A percentile compares a stretch with the other conserved stretches of the same genome.
Evolutionary conservation across 2,888 invertebrate genomes (phyloP).

Genomic region (Catocala sponsa): DNA sequence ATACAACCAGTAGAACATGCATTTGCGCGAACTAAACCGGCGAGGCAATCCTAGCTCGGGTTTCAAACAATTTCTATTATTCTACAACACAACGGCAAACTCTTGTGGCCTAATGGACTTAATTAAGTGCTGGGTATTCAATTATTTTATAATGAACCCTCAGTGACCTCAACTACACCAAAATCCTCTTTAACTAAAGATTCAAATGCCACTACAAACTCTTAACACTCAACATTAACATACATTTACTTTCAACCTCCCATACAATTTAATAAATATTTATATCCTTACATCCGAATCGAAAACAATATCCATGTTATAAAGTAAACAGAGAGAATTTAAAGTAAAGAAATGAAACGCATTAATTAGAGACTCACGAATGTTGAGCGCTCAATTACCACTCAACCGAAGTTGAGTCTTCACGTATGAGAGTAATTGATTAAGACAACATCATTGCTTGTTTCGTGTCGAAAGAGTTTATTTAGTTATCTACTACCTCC

Average conservation of each 20-base stretch:
- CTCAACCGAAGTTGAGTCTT: conserved; percentile 25
- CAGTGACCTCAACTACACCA: conserved; percentile 8
- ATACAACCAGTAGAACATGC: too few species aligned
- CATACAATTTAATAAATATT: conserved; percentile 8
- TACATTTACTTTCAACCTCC: conserved; percentile 7
- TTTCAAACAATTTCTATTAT: too few species aligned
- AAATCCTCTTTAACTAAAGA: conserved; percentile 13
- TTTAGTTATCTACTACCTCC: too few species aligned
- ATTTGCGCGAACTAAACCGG: too few species aligned
- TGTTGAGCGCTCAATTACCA: conserved; percentile 41
- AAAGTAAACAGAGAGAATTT: conserved; percentile 47
- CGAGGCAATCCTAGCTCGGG: too few species aligned
- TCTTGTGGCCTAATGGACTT: too few species aligned
- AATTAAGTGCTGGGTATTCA: too few species aligned
- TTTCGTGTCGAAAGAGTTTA: neutral
- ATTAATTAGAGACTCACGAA: conserved; percentile 48
- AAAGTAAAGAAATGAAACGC: conserved; percentile 39
- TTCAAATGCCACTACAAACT: neutral
- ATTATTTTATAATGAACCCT: too few species aligned
- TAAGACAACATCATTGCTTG: conserved; percentile 38
- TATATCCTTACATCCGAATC: conserved; percentile 25
- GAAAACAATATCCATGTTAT: conserved; percentile 42
- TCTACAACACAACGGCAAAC: too few species aligned
- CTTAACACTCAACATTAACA: conserved; percentile 16
- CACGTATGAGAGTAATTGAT: conserved; percentile 29